Evolutionary conservation across 2,113 vertebrate species (phyloP), one percentile per base, ranked within the genome.

Genomic region (Nibea albiflora): DNA sequence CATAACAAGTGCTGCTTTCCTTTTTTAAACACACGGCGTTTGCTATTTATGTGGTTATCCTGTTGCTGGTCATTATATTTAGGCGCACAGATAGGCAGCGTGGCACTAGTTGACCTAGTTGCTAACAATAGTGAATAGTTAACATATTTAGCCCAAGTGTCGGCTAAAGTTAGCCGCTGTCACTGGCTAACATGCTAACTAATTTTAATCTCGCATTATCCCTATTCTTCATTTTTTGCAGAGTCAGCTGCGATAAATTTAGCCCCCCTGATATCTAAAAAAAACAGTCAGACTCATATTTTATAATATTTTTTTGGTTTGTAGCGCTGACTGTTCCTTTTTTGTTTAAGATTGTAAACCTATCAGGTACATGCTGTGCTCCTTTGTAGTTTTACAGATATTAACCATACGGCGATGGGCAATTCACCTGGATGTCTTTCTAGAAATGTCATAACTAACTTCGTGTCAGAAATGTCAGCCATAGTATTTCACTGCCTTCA

Each of bases 131-230:
- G 20, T 22, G 14, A 69, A 12, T 35, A 74, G 35, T 79, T 54
- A 53, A 76, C 64, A 64, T 62, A 49, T 81, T 76, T 66, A 83
- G 78, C 44, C 12, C 10, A 60, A 26, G 60, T 75, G 15, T 54
- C 12, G 49, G 78, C 73, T 89, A 77, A 39, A 71, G 42, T 72
- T 84, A 80, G 78, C 83, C 5, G 64, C 74, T 71, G 83, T 76
- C 75, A 71, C 79, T 75, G 79, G 76, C 76, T 80, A 83, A 54
- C 52, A 15, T 42, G 69, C 73, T 81, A 69, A 47, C 63, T 80
- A 69, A 47, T 50, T 68, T 73, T 76, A 60, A 77, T 78, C 65
- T 86, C 22, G 10, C 52, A 62, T 68, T 84, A 76, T 53, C 66
- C 49, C 53, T 54, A n/a, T 69, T 76, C 22, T 20, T 42, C 24